These are phyloP conservation scores for Rallus limicola DNA, from an alignment of 2,113 vertebrate species.

Conservation along the genomic window DNA sequence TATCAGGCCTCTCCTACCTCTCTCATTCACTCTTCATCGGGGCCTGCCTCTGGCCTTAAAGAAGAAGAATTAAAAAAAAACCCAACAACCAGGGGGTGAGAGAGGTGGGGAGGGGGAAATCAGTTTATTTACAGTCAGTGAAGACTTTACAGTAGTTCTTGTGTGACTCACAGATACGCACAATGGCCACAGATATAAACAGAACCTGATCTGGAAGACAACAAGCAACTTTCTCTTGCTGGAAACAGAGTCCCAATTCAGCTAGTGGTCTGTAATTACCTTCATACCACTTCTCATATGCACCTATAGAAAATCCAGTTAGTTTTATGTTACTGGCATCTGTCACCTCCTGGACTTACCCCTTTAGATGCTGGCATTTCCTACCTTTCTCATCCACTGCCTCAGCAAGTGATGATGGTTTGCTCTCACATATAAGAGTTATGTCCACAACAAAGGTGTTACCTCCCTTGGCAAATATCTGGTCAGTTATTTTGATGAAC, in stretches of 20 bases:
- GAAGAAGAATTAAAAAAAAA: not conserved
- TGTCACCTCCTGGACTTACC: not conserved
- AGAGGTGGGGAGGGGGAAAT: not conserved
- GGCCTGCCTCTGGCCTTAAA: fast-evolving
- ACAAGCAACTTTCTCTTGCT: not conserved
- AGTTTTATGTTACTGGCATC: not conserved
- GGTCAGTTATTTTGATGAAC: not conserved
- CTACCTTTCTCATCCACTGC: not conserved
- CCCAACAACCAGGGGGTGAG: too few relatives aligned
- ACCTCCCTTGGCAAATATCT: not conserved
- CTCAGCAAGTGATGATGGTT: not conserved
- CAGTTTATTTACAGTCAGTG: not conserved
- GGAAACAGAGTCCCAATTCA: not conserved
- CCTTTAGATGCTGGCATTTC: not conserved
- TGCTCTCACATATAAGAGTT: not conserved
- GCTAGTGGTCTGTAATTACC: not conserved
- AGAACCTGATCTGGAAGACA: not conserved
- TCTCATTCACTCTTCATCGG: not conserved
- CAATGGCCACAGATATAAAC: not conserved
- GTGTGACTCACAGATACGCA: not conserved
- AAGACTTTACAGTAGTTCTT: not conserved
- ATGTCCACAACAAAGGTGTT: not conserved
- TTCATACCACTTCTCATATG: not conserved
- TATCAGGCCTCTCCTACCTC: not conserved
- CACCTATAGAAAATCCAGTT: not conserved